Percentiles rank a stretch among this genome's conserved stretches.
Conservation (phyloP, 2,888 invertebrate genomes). For the Calameuta pallipes region DNA sequence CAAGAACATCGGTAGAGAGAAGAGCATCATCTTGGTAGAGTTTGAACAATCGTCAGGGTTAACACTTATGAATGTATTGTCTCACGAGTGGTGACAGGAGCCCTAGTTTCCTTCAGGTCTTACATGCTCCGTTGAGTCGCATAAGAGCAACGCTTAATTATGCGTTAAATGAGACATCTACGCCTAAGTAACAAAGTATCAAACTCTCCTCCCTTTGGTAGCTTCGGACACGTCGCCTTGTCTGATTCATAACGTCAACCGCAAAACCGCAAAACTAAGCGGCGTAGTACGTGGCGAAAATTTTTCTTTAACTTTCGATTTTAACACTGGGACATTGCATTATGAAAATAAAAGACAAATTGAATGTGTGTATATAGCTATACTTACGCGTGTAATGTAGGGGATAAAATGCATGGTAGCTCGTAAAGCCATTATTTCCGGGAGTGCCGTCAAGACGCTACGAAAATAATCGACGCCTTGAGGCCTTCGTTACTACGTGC, state of each 20-base stretch:
- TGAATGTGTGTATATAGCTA: background rate
- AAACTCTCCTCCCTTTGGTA: conserved; percentile 21
- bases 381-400: background rate
- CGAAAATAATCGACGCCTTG: background rate
- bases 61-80: conserved; percentile 31
- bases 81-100: conserved; percentile 35
- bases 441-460: background rate
- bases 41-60: background rate
- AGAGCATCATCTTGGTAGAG: background rate
- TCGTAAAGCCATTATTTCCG: background rate
- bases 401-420: background rate
- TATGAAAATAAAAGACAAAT: background rate
- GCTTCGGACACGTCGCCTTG: background rate
- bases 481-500: conserved; percentile 4
- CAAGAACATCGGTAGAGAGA: background rate
- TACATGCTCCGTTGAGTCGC: conserved; percentile 36
- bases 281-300: background rate
- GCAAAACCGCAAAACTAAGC: background rate
- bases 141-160: conserved; percentile 44
- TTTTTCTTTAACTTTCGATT: background rate
- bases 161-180: conserved; percentile 45
- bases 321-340: background rate
- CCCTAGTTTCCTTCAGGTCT: conserved; percentile 25
- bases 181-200: conserved; percentile 25
- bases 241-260: background rate